Evolutionary conservation across 1,140 invertebrate species (phyloP).

Genomic region (Cotesia chilonis): DNA sequence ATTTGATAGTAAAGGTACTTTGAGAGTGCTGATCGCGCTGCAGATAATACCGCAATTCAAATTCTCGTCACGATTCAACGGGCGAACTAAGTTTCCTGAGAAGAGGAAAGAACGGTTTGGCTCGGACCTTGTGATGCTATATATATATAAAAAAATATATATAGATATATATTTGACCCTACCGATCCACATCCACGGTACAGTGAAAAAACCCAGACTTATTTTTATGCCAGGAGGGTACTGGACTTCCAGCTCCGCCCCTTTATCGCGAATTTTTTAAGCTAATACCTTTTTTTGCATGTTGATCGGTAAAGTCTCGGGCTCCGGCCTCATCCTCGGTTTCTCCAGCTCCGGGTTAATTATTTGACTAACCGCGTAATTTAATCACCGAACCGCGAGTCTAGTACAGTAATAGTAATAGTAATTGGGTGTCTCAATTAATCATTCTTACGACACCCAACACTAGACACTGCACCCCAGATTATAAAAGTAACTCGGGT

Average conservation of each 20-base stretch:
- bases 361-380: too few relatives aligned
- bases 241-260: not conserved
- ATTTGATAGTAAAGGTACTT: constrained; percentile 27
- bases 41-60: constrained; percentile 38
- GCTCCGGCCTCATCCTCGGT: too few relatives aligned
- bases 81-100: constrained; percentile 36
- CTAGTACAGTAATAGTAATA: too few relatives aligned
- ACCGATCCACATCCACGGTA: not conserved
- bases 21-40: constrained; percentile 30
- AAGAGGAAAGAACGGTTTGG: constrained; percentile 34
- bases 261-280: not conserved
- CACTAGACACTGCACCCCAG: too few relatives aligned
- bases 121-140: not conserved
- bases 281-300: not conserved
- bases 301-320: too few relatives aligned
- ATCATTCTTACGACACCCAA: too few relatives aligned
- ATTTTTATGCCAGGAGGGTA: constrained; percentile 36
- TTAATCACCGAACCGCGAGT: too few relatives aligned
- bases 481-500: too few relatives aligned
- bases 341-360: too few relatives aligned
- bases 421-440: too few relatives aligned
- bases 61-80: constrained; percentile 38
- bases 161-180: constrained; percentile 10
- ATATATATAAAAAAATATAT: too few relatives aligned
- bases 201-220: constrained; percentile 27